Base-by-base conservation (phyloP, 2,888 invertebrate species). In the Apamea monoglypha region DNA sequence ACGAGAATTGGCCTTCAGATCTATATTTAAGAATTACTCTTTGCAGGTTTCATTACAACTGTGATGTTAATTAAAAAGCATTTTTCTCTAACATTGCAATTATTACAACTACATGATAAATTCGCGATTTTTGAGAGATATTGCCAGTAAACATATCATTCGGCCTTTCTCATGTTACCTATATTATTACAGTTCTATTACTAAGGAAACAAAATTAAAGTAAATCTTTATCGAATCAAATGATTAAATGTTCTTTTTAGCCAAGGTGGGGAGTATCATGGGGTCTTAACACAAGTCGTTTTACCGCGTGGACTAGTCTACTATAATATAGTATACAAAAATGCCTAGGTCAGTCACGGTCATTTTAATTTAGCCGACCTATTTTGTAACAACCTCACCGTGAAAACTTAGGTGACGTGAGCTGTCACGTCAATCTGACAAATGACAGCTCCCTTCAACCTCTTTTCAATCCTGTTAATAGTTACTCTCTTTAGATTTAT, bases 121-220 rank as follows among this genome's bases (percentile, higher is more conserved):
- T 95, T 96, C 96, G 96, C 95, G 94, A 94, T 93, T 91, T 80
- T 94, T 93, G 93, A 94, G 96, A 96, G 95, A 95, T 95, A 95
- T 95, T 95, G 96, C 96, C 96, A 93, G 94, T 95, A 96, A 96
- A 97, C 96, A 97, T 97, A 97, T 97, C 92, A 92, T 94, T 96
- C 95, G 96, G 96, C 96, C 91, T 92, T 96, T 96, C 96, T 96
- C 96, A 92, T 92, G 90, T 93, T 94, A 89, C 88, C 87, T 92
- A 91, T 89, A 89, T 88, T 88, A 89, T 87, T 84, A 88, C 82
- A 88, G 90, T 90, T 91, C 82, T 91, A 90, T 91, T 89, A 89
- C 91, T 93, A 92, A 90, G 82, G 86, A 87, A 84, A 89, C 71
- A 78, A 71, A 68, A 86, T 89, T 87, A 89, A 90, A 89, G 84